Conservation (phyloP, 2,113 vertebrate species). For the Glaucidium brasilianum region DNA sequence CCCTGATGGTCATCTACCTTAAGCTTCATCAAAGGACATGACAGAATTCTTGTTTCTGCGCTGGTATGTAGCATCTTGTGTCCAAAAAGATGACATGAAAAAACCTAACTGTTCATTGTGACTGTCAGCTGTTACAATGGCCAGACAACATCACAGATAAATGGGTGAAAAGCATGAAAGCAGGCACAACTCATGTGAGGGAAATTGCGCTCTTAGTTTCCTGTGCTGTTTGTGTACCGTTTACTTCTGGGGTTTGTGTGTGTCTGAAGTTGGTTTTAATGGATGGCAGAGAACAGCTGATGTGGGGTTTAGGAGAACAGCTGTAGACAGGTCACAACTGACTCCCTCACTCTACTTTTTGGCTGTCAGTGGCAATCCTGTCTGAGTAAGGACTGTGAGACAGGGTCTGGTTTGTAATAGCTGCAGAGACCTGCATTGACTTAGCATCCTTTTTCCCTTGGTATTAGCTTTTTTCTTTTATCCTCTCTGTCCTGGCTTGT, state of each 20-base stretch:
- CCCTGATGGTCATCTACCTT: not conserved
- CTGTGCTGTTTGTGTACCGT: not conserved
- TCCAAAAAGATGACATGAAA: not conserved
- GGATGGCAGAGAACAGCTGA: not conserved
- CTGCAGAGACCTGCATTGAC: not conserved
- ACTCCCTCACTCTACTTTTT: not conserved
- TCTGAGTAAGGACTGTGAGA: not conserved
- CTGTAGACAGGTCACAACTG: not conserved
- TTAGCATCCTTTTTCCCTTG: not conserved
- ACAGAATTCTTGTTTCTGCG: not conserved
- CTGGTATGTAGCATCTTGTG: not conserved
- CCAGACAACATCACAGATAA: not conserved
- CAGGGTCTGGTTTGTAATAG: not conserved
- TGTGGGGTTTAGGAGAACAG: not conserved
- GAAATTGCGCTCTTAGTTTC: not conserved
- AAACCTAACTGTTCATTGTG: not conserved
- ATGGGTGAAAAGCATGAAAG: not conserved
- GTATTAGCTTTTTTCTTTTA: not conserved
- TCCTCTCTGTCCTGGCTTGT: not conserved
- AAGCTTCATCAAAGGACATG: not conserved
- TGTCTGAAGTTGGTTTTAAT: not conserved
- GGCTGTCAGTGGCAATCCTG: not conserved
- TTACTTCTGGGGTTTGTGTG: not conserved
- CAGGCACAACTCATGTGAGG: not conserved
- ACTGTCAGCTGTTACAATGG: not conserved